Evolutionary conservation across 2,888 invertebrate genomes (phyloP).

Genomic region (Keiferia lycopersicella): DNA sequence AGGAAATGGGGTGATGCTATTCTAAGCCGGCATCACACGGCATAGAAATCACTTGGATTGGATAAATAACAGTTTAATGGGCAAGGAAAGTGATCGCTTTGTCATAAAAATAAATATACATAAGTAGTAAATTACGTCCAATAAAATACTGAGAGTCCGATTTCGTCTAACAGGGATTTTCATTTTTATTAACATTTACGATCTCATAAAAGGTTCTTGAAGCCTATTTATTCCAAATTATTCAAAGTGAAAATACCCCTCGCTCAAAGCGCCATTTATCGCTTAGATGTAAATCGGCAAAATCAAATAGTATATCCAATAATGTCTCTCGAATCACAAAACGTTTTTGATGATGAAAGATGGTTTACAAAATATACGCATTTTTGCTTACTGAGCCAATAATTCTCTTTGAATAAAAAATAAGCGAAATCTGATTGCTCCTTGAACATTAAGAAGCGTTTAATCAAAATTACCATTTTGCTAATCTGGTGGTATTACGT

Average conservation of each 20-base stretch:
- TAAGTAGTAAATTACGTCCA: no score
- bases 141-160: no score
- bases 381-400: constrained; percentile 5
- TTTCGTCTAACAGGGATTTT: neutral
- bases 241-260: neutral
- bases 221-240: neutral
- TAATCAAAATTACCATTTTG: constrained; percentile 9
- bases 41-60: neutral
- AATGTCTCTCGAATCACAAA: neutral
- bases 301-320: constrained; percentile 2
- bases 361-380: neutral
- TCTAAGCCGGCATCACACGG: no score
- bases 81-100: neutral
- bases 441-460: neutral
- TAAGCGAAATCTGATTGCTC: neutral
- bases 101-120: neutral
- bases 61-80: neutral
- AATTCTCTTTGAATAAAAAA: neutral
- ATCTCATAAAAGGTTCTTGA: neutral
- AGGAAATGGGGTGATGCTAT: no score
- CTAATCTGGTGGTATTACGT: neutral
- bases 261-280: neutral
- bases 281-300: neutral
- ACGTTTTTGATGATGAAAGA: neutral
- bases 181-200: neutral